Base-by-base conservation (phyloP, 2,888 invertebrate genomes). In the Callyntrura sp. region DNA sequence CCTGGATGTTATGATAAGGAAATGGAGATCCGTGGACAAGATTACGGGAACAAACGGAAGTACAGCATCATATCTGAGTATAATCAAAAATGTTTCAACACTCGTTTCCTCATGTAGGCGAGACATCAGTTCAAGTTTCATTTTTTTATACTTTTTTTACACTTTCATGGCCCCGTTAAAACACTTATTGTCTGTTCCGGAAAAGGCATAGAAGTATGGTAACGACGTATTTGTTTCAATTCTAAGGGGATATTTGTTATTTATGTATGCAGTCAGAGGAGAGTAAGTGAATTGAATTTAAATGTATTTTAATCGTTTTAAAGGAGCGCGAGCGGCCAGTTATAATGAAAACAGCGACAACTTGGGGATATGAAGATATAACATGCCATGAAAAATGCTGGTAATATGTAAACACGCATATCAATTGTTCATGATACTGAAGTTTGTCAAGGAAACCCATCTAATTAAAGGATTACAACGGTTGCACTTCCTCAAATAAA, bases 21-120 rank as follows among this genome's bases (percentile, higher is more conserved):
- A 85, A 70, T 35, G 55, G 65, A 85, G 84, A 85, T 85, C 45
- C 28, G 48, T 60, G 35, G 62, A 65, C 23, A 65, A 60, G 85
- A 85, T 85, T 85, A 48, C 14, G n/a, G 6, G 11, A 78, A 84
- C 57, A 28, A 85, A 65, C 85, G 85, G 85, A 85, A 85, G 85
- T 85, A 45, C 60, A 45, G 25, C 4, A 14, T 25, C 85, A 17
- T 85, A 85, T 85, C 85, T 76, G 23, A 76, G 60, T 57, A 25
- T 28, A 51, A 84, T 70, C 55, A 45, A 55, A 70, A 35, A 43
- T 43, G 43, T 79, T 79, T 79, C 60, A 6, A 60, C 76, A 76
- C 48, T 25, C 51, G 17, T 73, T 73, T 73, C 25, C 73, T 45
- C 43, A 20, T 45, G n/a, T 8, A 73, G 3, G 35, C 35, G 35